Percentiles rank a stretch among this genome's conserved stretches.
Conservation (phyloP, 2,113 vertebrate genomes). For the Lepidothrix coronata region DNA sequence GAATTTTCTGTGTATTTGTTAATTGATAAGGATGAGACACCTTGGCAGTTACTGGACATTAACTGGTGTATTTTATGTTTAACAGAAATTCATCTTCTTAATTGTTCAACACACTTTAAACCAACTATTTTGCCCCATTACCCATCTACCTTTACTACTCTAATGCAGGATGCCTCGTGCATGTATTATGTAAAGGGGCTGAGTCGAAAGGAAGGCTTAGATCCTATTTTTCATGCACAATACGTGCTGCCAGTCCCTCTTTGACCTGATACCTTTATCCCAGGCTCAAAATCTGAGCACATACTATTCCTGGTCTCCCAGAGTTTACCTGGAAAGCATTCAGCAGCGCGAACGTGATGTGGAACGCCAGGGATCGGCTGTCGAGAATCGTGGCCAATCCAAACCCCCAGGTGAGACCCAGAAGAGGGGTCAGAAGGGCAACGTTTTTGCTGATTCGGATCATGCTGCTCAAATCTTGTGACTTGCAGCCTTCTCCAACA, state of each 20-base stretch:
- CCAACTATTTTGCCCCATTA: neutral
- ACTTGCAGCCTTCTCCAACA: conserved; percentile 69
- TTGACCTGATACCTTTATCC: neutral
- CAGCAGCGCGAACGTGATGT: conserved; percentile 78
- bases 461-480: conserved; percentile 70
- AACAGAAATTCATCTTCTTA: neutral
- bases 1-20: neutral
- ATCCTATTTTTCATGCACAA: neutral
- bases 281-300: neutral
- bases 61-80: neutral
- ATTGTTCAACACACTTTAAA: neutral
- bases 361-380: conserved; percentile 43
- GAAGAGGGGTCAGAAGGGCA: conserved; percentile 82
- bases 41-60: neutral
- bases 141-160: neutral
- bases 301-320: neutral
- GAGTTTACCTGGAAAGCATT: conserved; percentile 85
- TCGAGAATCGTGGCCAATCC: conserved; percentile 75
- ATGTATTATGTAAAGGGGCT: rapidly evolving
- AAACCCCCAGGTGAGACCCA: conserved; percentile 88
- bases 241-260: neutral
- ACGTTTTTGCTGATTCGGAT: conserved; percentile 79
- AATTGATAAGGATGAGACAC: neutral
- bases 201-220: neutral
- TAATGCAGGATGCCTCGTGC: rapidly evolving